Base-by-base conservation (phyloP, 2,888 invertebrate genomes). In the Phengaris alcon region DNA sequence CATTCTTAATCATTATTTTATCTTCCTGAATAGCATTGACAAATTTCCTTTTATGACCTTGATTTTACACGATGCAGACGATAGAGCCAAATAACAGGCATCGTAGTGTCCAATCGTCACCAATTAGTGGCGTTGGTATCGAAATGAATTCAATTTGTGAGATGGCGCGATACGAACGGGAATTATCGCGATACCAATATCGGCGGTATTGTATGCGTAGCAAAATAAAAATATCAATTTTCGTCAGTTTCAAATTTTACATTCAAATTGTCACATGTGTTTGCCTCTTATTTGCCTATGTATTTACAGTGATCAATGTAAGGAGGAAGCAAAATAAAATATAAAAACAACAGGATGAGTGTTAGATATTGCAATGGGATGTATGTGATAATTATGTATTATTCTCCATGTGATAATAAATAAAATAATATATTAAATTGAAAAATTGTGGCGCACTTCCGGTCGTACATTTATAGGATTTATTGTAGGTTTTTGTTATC, bases 121-220 rank as follows among this genome's bases (percentile, higher is more conserved):
- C 88, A 88, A 87, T 88, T 87, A 87, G 82, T 79, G 77, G 81
- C 79, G 82, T 79, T 78, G 79, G 80, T 76, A 78, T 81, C 78
- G 81, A 83, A 86, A 85, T 84, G 83, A 85, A 88, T 86, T 84
- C 81, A 84, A 88, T 86, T 88, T 83, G 81, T 78, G 75, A 73
- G 75, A 55, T 76, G 74, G 73, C 76, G 74, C 68, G 79, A 76
- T 35, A 75, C 70, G 70, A 73, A 46, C 70, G 48, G 75, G 75
- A 77, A 77, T 76, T 77, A 77, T 78, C 73, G 68, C 73, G 74
- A 64, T 75, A 76, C 77, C 75, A 77, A 79, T 77, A 77, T 76
- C 74, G 74, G 73, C 73, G 76, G 72, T 78, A 79, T 79, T 75
- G 79, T 74, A 73, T 72, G 77, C 76, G 59, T 77, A 51, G 69